Evolutionary conservation across 1,140 invertebrate genomes (phyloP), one percentile per base, ranked within the genome.

Genomic region (Solenopsis invicta): DNA sequence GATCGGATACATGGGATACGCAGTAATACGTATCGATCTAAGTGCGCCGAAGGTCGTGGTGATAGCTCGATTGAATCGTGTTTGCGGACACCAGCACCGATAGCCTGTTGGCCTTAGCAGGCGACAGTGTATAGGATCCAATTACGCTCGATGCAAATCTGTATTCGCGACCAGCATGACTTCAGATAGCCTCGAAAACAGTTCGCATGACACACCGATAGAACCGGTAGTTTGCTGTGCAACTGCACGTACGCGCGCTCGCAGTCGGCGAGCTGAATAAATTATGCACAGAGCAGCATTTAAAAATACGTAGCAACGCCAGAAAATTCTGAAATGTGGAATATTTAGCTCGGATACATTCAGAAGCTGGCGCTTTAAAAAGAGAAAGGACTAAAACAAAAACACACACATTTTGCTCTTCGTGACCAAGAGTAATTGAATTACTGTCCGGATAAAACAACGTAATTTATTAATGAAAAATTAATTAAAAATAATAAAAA

Each of bases 91-190:
- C 75, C n/a, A 67, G 52, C 84, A 59, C 61, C 64, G 6, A n/a
- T 78, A 64, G 74, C 52, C 59, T 80, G 75, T 66, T 85, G 50
- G 84, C 61, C 74, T 66, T 84, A 84, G 80, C 24, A 61, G 45
- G 54, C 80, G 56, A 12, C 69, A 24, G 61, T 80, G 74, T 78
- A 85, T 77, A 64, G 74, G 84, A 76, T 85, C 84, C 84, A 85
- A 85, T 85, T 85, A 85, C 84, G 84, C 75, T 67, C 48, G 75
- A 78, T 85, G 75, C 75, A 85, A 76, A 85, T 78, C 80, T 80
- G 59, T 54, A 62, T 48, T 59, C 59, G 84, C 59, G 72, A 80
- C 61, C 52, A 80, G 84, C 74, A 80, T 67, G 84, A 66, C 72
- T 80, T 76, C 37, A 80, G 72, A 67, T 80, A 78, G 50, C 61